Evolutionary conservation across 1,140 invertebrate genomes (phyloP).

Genomic region (Microplitis demolitor): DNA sequence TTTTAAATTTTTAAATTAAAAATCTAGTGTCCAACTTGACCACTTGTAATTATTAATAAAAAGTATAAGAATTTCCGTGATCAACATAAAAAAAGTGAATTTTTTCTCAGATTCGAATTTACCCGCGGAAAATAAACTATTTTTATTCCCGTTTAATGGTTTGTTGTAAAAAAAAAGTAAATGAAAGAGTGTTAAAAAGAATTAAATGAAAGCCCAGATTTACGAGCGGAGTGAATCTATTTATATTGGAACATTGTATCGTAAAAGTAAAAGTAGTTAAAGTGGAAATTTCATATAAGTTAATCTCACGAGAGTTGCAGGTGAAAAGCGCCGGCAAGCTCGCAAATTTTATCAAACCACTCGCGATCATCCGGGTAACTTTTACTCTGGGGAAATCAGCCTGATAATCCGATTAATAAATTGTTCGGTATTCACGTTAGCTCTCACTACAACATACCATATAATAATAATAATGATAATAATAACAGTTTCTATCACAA

Average conservation of each 20-base stretch:
- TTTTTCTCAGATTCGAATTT: too few species aligned
- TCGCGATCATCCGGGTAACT: conserved; percentile 10
- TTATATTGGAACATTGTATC: background rate
- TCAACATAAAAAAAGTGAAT: too few species aligned
- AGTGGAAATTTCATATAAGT: background rate
- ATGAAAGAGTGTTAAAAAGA: background rate
- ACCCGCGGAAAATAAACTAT: too few species aligned
- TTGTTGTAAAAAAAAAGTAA: too few species aligned
- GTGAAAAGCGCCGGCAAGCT: conserved; percentile 15
- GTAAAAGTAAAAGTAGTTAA: background rate
- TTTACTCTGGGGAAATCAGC: conserved; percentile 58
- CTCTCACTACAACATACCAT: conserved; percentile 13
- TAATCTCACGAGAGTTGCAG: background rate
- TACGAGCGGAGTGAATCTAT: background rate
- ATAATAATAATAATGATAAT: background rate
- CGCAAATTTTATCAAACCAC: conserved; percentile 38
- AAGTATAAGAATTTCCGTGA: too few species aligned
- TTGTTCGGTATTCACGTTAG: conserved; percentile 40
- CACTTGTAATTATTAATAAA: too few species aligned
- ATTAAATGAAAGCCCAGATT: background rate
- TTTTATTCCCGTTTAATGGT: too few species aligned
- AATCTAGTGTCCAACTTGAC: too few species aligned
- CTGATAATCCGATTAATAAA: conserved; percentile 62
- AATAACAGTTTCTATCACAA: background rate
- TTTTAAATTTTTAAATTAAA: too few species aligned